phyloP scores from a whole-genome alignment of 2,797 vertebrate genomes.

The Danio albolineatus region DNA sequence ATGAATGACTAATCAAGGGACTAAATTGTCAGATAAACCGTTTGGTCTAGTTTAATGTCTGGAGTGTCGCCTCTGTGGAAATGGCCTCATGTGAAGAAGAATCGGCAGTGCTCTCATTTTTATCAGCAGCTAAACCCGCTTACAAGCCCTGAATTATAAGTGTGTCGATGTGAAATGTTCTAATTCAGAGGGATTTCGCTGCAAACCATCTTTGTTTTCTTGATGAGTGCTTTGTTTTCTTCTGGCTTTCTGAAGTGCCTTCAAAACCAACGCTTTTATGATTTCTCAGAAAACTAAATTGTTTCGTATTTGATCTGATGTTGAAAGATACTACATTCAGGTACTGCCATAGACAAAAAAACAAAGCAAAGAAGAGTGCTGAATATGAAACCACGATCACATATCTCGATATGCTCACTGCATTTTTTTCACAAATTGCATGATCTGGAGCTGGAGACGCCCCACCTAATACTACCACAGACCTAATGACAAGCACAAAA shows the following conservation, averaged over 20 bases:
- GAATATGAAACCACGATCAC: too few species aligned
- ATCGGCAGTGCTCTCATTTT: slow-evolving; percentile 45
- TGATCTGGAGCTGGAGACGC: too few species aligned
- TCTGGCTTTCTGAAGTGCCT: neutral
- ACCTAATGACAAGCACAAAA: too few species aligned
- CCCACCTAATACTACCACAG: too few species aligned
- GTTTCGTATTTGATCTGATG: too few species aligned
- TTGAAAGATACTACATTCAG: too few species aligned
- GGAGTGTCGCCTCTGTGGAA: slow-evolving; percentile 44
- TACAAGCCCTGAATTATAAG: slow-evolving; percentile 31
- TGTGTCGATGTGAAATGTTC: slow-evolving; percentile 4
- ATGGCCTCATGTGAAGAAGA: slow-evolving; percentile 39
- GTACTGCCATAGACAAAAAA: too few species aligned
- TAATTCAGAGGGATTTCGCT: slow-evolving; percentile 11
- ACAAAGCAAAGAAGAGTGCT: too few species aligned
- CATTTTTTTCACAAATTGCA: too few species aligned
- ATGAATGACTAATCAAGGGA: slow-evolving; percentile 66
- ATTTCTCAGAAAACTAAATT: neutral
- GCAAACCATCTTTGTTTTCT: slow-evolving; percentile 31
- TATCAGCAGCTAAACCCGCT: slow-evolving; percentile 39
- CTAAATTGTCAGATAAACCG: slow-evolving; percentile 64
- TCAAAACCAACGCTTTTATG: neutral
- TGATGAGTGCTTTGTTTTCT: slow-evolving; percentile 25
- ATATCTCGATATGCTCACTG: too few species aligned
- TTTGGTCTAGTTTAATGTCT: slow-evolving; percentile 53